Evolutionary conservation across 2,797 vertebrate genomes (phyloP).

Genomic region (Saxicola maurus): DNA sequence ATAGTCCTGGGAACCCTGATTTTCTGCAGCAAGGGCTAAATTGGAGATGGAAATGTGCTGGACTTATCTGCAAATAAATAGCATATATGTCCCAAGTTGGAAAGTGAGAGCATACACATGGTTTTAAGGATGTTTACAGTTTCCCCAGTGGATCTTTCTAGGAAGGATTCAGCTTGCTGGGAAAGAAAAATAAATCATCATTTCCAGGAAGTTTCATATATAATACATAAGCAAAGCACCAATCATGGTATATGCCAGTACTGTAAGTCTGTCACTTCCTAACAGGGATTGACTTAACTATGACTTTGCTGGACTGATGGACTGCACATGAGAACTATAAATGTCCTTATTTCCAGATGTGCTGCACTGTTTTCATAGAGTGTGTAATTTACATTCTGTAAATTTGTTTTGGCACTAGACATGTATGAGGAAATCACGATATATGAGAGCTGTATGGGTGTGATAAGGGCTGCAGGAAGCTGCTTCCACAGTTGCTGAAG

Average conservation of each 20-base stretch:
- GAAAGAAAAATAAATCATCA: background rate
- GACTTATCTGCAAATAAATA: background rate
- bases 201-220: background rate
- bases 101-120: background rate
- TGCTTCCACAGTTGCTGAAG: background rate
- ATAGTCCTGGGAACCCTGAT: background rate
- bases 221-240: background rate
- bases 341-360: background rate
- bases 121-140: background rate
- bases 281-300: background rate
- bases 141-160: background rate
- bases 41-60: background rate
- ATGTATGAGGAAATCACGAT: background rate
- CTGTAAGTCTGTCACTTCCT: background rate
- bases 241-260: background rate
- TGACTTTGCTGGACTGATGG: background rate
- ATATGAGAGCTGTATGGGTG: background rate
- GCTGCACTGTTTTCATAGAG: background rate
- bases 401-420: background rate
- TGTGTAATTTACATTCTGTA: background rate
- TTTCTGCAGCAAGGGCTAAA: background rate
- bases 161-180: background rate
- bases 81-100: accelerated
- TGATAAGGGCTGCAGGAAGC: background rate
- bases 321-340: background rate